phyloP scores from a whole-genome alignment of 2,797 vertebrate genomes.

The Emydoidea blandingii region DNA sequence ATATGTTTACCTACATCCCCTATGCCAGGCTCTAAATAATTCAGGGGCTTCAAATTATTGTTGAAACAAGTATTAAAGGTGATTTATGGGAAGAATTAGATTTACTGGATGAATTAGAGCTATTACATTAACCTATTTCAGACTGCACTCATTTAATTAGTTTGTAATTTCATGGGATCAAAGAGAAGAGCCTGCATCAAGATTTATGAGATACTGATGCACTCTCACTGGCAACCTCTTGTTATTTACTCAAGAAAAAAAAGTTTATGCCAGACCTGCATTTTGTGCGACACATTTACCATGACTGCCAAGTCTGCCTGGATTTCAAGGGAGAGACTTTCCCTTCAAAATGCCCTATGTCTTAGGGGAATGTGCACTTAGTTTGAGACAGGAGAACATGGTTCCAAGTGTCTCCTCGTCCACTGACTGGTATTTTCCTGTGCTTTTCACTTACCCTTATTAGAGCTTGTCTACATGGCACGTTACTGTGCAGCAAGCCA shows the following conservation, averaged over 20 bases:
- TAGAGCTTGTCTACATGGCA: neutral
- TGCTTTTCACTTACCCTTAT: neutral
- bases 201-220: neutral
- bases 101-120: neutral
- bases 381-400: neutral
- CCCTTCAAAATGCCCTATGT: neutral
- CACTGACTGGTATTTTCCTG: neutral
- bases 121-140: neutral
- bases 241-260: neutral
- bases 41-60: neutral
- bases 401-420: neutral
- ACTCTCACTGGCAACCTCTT: neutral
- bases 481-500: neutral
- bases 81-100: constrained; percentile 18
- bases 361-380: neutral
- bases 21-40: neutral
- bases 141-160: neutral
- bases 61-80: constrained; percentile 19
- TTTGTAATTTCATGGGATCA: neutral
- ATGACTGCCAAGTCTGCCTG: neutral
- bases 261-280: neutral
- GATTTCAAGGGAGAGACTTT: neutral
- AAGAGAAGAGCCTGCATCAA: neutral
- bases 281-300: neutral
- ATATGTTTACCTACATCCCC: neutral